Conservation (phyloP, 2,113 vertebrate genomes). For the Morone chrysops region DNA sequence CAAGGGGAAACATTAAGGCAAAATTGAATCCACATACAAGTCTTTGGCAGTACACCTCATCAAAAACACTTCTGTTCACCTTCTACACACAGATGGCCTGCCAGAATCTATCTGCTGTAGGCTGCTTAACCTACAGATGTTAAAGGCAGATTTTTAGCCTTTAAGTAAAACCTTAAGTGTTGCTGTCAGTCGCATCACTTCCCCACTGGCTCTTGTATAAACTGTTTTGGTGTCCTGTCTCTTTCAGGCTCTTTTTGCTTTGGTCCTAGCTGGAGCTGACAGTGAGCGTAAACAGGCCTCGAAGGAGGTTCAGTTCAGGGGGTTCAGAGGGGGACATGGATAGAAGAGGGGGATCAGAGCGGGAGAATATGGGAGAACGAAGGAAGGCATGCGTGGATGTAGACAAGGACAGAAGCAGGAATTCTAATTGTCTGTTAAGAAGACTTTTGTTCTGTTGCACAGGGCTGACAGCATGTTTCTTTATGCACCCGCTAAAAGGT, state of each 20-base stretch:
- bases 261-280: constrained; percentile 25
- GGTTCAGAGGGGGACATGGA: constrained; percentile 4
- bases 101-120: not conserved
- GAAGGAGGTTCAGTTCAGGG: constrained; percentile 28
- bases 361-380: not conserved
- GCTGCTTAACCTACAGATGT: not conserved
- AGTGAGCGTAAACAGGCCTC: not conserved
- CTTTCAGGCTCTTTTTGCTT: not conserved
- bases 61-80: not conserved
- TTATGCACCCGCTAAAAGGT: constrained; percentile 55
- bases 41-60: not conserved
- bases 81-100: not conserved
- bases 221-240: constrained; percentile 2
- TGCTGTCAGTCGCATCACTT: constrained; percentile 22
- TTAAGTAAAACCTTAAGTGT: not conserved
- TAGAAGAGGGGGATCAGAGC: not conserved
- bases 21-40: constrained; percentile 45
- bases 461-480: constrained; percentile 58
- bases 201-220: not conserved
- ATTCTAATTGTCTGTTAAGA: constrained; percentile 53
- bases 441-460: constrained; percentile 60
- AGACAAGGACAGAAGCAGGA: constrained; percentile 30
- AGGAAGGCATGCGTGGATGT: constrained; percentile 37
- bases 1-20: constrained; percentile 27
- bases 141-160: not conserved